phyloP scores from a whole-genome alignment of 2,113 vertebrate species.

The Indicator maculatus region DNA sequence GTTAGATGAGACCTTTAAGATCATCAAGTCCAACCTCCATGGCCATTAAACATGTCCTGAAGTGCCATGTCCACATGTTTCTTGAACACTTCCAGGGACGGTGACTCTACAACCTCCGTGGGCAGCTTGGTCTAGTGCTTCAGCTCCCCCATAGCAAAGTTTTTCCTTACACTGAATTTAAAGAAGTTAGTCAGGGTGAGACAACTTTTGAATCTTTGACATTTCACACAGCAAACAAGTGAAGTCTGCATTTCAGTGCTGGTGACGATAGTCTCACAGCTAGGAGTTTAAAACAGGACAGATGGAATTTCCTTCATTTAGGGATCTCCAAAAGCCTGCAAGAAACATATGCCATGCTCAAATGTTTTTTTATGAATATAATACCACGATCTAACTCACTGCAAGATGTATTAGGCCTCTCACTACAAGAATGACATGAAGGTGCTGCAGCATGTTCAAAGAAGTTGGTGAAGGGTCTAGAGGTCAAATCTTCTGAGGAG shows the following conservation, averaged over 20 bases:
- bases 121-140: too few relatives aligned
- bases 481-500: neutral
- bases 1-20: too few relatives aligned
- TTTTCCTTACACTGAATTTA: neutral
- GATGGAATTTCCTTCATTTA: constrained; percentile 1
- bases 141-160: too few relatives aligned
- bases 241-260: accelerated
- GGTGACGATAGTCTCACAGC: neutral
- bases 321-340: neutral
- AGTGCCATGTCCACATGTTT: too few relatives aligned
- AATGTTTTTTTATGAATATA: neutral
- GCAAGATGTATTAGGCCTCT: neutral
- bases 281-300: neutral
- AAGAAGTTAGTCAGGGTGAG: neutral
- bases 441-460: neutral
- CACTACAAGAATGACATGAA: neutral
- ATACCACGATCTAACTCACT: neutral
- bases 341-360: neutral
- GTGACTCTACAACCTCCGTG: too few relatives aligned
- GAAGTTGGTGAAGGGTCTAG: neutral
- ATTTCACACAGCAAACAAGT: neutral
- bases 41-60: too few relatives aligned
- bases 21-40: too few relatives aligned
- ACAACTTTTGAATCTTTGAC: neutral
- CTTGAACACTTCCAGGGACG: too few relatives aligned